Evolutionary conservation across 2,888 invertebrate species (phyloP).

Genomic region (Calameuta pallipes): DNA sequence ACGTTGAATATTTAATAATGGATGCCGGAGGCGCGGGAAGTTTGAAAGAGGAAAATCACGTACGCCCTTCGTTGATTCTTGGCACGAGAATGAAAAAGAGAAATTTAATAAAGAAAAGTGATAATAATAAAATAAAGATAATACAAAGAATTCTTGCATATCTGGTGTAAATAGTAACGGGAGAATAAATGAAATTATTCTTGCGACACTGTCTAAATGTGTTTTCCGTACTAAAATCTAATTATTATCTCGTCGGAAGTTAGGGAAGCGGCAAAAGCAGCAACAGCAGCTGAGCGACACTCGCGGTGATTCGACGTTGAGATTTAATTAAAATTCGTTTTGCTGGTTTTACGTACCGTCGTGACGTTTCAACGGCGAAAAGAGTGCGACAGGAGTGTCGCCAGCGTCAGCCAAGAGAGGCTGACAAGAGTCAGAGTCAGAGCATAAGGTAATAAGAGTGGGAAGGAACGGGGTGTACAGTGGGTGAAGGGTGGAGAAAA

Average conservation of each 20-base stretch:
- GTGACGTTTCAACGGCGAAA: background rate
- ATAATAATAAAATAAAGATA: background rate
- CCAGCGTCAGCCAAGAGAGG: background rate
- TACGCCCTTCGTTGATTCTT: background rate
- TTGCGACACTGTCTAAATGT: background rate
- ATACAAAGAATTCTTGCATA: background rate
- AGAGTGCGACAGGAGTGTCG: background rate
- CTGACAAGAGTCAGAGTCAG: slow-evolving; percentile 12
- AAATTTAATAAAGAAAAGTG: background rate
- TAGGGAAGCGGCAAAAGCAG: background rate
- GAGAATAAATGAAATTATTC: slow-evolving; percentile 2
- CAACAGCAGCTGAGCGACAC: slow-evolving; percentile 1
- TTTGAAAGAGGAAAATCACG: background rate
- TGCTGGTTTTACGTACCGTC: slow-evolving; percentile 21
- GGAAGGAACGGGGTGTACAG: slow-evolving; percentile 20
- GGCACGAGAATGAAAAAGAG: background rate
- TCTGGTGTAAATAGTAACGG: background rate
- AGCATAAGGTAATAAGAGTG: slow-evolving; percentile 9
- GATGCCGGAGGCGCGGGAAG: background rate
- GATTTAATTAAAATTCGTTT: slow-evolving; percentile 47
- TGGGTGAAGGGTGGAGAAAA: slow-evolving; percentile 19
- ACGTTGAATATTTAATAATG: background rate
- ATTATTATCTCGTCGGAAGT: background rate
- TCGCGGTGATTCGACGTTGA: slow-evolving; percentile 23
- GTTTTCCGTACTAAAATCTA: background rate